Evolutionary conservation across 1,140 invertebrate species (phyloP).

Genomic region (Bombus waltoni): DNA sequence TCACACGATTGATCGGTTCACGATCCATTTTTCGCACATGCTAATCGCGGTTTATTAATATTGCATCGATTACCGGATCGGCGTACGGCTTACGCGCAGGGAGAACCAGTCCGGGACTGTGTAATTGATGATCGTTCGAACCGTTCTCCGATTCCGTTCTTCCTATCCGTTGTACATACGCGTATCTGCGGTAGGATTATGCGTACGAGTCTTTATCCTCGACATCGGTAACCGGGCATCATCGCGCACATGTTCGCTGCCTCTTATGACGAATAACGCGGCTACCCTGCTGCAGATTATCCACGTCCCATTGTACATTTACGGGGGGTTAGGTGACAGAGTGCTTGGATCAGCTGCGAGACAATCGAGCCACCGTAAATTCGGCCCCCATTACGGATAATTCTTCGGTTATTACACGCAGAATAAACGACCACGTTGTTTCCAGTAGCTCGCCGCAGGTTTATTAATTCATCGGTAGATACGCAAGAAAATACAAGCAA

Average conservation of each 20-base stretch:
- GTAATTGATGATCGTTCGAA: slow-evolving; percentile 63
- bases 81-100: slow-evolving; percentile 50
- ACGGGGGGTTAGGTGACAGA: slow-evolving; percentile 27
- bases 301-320: slow-evolving; percentile 27
- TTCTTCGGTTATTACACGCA: background rate
- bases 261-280: slow-evolving; percentile 54
- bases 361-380: slow-evolving; percentile 12
- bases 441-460: background rate
- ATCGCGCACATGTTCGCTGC: slow-evolving; percentile 56
- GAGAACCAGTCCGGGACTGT: slow-evolving; percentile 19
- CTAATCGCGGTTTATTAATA: slow-evolving; percentile 71
- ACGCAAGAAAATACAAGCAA: no score
- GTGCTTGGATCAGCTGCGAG: slow-evolving; percentile 29
- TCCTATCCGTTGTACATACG: slow-evolving; percentile 51
- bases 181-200: slow-evolving; percentile 69
- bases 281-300: slow-evolving; percentile 9
- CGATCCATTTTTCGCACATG: slow-evolving; percentile 69
- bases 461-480: background rate
- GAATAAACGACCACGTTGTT: background rate
- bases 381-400: background rate
- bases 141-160: slow-evolving; percentile 41
- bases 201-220: slow-evolving; percentile 50
- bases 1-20: slow-evolving; percentile 57
- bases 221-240: slow-evolving; percentile 33
- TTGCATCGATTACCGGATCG: slow-evolving; percentile 63